These are phyloP conservation scores for Stramonita haemastoma DNA, from an alignment of 2,888 invertebrate genomes.

Conservation along the genomic window DNA sequence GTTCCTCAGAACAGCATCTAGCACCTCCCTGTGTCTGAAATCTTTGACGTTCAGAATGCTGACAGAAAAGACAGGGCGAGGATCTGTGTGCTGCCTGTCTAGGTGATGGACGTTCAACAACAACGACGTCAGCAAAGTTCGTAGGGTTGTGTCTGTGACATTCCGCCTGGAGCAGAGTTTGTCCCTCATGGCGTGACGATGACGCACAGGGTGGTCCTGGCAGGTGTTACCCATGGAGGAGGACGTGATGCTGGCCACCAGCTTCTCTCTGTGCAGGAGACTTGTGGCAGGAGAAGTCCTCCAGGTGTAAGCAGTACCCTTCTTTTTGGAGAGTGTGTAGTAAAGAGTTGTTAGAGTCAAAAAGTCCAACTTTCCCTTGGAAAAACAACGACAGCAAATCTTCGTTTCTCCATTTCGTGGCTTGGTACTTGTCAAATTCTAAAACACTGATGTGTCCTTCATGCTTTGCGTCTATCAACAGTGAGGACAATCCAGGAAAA, in stretches of 20 bases:
- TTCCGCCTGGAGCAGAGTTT: conserved; percentile 22
- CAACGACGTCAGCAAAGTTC: conserved; percentile 25
- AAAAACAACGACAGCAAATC: conserved; percentile 28
- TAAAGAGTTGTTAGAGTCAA: neutral
- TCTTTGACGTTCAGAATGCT: conserved; percentile 12
- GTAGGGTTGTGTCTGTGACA: neutral
- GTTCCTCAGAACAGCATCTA: conserved; percentile 39
- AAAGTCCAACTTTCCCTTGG: neutral
- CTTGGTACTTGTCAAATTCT: conserved; percentile 34
- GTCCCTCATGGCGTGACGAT: neutral
- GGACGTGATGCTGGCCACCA: conserved; percentile 23
- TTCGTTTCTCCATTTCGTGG: conserved; percentile 28
- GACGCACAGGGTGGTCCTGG: neutral
- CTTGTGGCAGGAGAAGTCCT: conserved; percentile 35
- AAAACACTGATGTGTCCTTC: neutral
- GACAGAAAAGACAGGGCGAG: conserved; percentile 24
- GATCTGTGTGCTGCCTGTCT: neutral
- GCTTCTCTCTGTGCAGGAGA: conserved; percentile 1
- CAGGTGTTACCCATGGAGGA: neutral
- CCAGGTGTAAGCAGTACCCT: conserved; percentile 35
- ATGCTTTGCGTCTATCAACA: neutral
- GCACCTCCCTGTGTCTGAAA: conserved; percentile 9
- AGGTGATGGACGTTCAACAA: conserved; percentile 15
- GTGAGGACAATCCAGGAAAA: conserved; percentile 8
- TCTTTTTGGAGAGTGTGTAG: neutral